Evolutionary conservation across 2,888 invertebrate species (phyloP), one percentile per base, ranked within the genome.

Genomic region (Stomorhina lunata): DNA sequence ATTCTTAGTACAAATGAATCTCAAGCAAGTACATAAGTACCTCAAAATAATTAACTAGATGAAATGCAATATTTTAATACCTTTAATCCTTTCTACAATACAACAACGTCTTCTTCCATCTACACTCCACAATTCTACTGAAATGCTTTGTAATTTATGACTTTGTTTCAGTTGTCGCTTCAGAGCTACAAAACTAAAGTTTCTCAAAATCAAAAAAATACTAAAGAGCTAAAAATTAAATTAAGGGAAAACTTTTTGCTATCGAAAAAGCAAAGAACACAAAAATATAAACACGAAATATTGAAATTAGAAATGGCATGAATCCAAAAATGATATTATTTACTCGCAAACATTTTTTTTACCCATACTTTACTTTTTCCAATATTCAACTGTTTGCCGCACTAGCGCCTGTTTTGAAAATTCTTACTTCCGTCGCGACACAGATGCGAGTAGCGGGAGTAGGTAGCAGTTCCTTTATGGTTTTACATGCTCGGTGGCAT

Each of bases 281-380:
- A 57, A 27, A 22, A 12, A 20, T 32, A 7, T 7, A 61, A 25
- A 22, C 77, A 78, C 55, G 69, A 45, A 69, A 78, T 69, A 78
- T 34, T 17, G 34, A 71, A 71, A 71, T 78, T 78, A 63, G 12
- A 78, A 78, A 43, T 78, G 69, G 61, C 66, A 77, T 63, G 45
- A 61, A 22, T 27, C 55, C 53, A 53, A 76, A 63, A 43, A 25
- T n/a, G n/a, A n/a, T n/a, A n/a, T n/a, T n/a, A n/a, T 9, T 17
- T 17, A 27, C 61, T 17, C 29, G 15, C 45, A 17, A 20, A 43
- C 40, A 17, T n/a, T 37, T 59, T 20, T n/a, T n/a, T n/a, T n/a
- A n/a, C n/a, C n/a, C n/a, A n/a, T 25, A 25, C 48, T 63, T 45
- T 9, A 43, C 7, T 78, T 77, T 27, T 77, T 69, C 53, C 77